phyloP scores from a whole-genome alignment of 2,888 invertebrate genomes.

The Acleris emargana region DNA sequence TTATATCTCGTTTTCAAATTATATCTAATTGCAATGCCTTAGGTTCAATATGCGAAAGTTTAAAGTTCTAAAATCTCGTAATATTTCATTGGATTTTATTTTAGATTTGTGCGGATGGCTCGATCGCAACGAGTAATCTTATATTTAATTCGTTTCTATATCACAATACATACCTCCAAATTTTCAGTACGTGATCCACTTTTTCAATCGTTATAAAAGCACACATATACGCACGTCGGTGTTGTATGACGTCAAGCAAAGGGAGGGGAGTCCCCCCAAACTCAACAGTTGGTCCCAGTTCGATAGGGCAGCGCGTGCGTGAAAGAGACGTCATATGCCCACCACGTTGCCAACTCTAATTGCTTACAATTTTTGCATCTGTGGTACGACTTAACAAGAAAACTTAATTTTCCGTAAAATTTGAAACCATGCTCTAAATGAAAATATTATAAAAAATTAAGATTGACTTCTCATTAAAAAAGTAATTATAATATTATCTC shows the following conservation, averaged over 20 bases:
- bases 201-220: constrained; percentile 29
- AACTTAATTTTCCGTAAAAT: not conserved
- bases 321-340: constrained; percentile 51
- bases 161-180: too few species aligned
- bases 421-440: not conserved
- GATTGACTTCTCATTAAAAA: too few species aligned
- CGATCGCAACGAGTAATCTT: too few species aligned
- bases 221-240: constrained; percentile 36
- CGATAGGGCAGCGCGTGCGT: constrained; percentile 77
- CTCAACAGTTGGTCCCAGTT: constrained; percentile 80
- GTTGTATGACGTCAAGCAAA: constrained; percentile 64
- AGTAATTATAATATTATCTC: too few species aligned
- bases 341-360: constrained; percentile 13
- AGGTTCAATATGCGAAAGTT: too few species aligned
- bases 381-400: not conserved
- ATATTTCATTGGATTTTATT: too few species aligned
- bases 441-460: too few species aligned
- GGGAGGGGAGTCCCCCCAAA: constrained; percentile 43
- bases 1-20: too few species aligned
- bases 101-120: too few species aligned
- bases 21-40: too few species aligned
- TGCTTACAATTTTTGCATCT: constrained; percentile 1
- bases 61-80: too few species aligned
- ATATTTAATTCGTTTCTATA: too few species aligned
- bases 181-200: constrained; percentile 16